Base-by-base conservation (phyloP, 2,113 vertebrate species). In the Genyomyrus donnyi region DNA sequence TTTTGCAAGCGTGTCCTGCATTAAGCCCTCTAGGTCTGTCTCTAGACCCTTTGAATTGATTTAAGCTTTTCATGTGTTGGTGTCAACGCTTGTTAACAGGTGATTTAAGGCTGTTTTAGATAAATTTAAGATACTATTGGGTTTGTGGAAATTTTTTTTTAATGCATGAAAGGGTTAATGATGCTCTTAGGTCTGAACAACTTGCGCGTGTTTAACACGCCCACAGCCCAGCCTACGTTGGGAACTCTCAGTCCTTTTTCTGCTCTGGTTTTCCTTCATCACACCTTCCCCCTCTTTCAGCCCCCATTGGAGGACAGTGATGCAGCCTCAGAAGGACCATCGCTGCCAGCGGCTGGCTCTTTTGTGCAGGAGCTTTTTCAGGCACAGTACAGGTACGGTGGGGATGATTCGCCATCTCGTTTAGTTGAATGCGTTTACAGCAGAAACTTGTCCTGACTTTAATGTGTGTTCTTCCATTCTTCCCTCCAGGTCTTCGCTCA, bases 311-410 rank as follows among this genome's bases (percentile, higher is more conserved):
- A 99, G 91, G 89, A 89, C 11, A 96, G 98, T 89, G 97, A 98
- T 24, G 94, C 95, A 62, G 95, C 96, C 74, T 92, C 96, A 0
- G 98, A 99, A 91, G 98, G 97, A 48, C 96, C 98, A 10, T 96
- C 97, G 85, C 97, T 97, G 90, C 97, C 97, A 1, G 95, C 98
- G 90, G 97, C 97, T 46, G 97, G 98, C 89, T 98, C 98, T 46
- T 99, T 99, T 77, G 97, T 99, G 56, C 98, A 99, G 93, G 98
- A 99, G 91, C 97, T 99, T 90, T 99, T 99, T 94, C 98, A 99
- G 94, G 98, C 98, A 88, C 98, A 99, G 93, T 99, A 99, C 96
- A 98, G 97, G 98, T 99, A 96, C 0, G 89, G 50, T 83, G 21
- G 7, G 35, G 31, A 39, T 3, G 17, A 66, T 19, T 15, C n/a